Percentiles rank a stretch among this genome's conserved stretches.
These are phyloP conservation scores for Meriones psammophilus DNA, from an alignment of 2,797 vertebrate species.

Conservation along the genomic window DNA sequence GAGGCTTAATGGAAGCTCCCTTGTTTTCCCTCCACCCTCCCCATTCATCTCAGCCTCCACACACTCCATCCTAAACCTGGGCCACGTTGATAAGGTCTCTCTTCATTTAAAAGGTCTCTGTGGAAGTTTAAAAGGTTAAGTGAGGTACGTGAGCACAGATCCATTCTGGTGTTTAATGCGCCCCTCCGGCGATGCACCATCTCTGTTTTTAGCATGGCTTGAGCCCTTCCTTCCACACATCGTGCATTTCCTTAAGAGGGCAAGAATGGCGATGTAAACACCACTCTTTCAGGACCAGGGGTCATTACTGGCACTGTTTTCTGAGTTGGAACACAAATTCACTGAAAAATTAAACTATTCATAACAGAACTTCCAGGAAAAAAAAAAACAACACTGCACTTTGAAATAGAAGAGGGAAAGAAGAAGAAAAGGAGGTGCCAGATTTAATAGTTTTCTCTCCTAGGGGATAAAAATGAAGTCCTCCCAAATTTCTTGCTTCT, in stretches of 20 bases:
- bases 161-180: slow-evolving; percentile 33
- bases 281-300: slow-evolving; percentile 13
- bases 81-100: slow-evolving; percentile 44
- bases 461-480: not conserved
- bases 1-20: slow-evolving; percentile 51
- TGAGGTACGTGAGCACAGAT: slow-evolving; percentile 55
- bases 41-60: slow-evolving; percentile 20
- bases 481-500: not conserved
- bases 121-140: slow-evolving; percentile 64
- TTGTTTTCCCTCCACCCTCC: slow-evolving; percentile 33
- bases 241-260: slow-evolving; percentile 2
- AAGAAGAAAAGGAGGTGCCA: not conserved
- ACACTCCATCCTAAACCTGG: not conserved
- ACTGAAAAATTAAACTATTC: slow-evolving; percentile 72
- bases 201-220: slow-evolving; percentile 50
- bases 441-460: slow-evolving; percentile 30
- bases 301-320: slow-evolving; percentile 38
- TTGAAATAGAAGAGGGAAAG: slow-evolving; percentile 42
- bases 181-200: not conserved
- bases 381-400: not conserved
- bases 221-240: slow-evolving; percentile 44
- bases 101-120: slow-evolving; percentile 59
- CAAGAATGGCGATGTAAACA: slow-evolving; percentile 38
- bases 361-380: slow-evolving; percentile 54
- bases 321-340: slow-evolving; percentile 66